phyloP scores from a whole-genome alignment of 2,113 vertebrate species.

The Phyllopteryx taeniolatus region DNA sequence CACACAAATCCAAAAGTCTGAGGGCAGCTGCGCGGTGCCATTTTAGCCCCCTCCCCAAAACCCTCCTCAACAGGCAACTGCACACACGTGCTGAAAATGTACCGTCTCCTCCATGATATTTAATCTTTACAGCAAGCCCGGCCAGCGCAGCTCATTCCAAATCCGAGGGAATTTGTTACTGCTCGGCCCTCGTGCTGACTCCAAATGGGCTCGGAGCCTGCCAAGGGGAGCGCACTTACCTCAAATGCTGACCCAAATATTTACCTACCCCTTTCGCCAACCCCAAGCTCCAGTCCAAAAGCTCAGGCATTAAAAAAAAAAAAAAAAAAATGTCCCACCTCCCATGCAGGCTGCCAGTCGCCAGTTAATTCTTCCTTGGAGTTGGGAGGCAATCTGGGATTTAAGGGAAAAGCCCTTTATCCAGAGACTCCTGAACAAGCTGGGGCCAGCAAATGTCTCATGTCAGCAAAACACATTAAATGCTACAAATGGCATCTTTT shows the following conservation, averaged over 20 bases:
- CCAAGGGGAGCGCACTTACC: slow-evolving; percentile 28
- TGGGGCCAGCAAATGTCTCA: slow-evolving; percentile 51
- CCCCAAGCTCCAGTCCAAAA: slow-evolving; percentile 29
- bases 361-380: slow-evolving; percentile 58
- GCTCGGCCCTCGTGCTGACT: slow-evolving; percentile 1
- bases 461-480: slow-evolving; percentile 65
- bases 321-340: slow-evolving; percentile 39
- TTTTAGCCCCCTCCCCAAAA: slow-evolving; percentile 10
- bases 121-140: slow-evolving; percentile 12
- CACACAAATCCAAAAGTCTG: slow-evolving; percentile 15
- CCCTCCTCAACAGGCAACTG: slow-evolving; percentile 40
- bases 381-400: slow-evolving; percentile 65
- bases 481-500: slow-evolving; percentile 56
- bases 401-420: slow-evolving; percentile 71
- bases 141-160: slow-evolving; percentile 11
- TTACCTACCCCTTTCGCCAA: slow-evolving; percentile 40
- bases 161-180: slow-evolving; percentile 7
- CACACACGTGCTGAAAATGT: slow-evolving; percentile 24
- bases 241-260: slow-evolving; percentile 43
- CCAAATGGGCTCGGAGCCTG: slow-evolving; percentile 17
- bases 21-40: slow-evolving; percentile 64
- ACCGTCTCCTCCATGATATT: slow-evolving; percentile 24
- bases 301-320: slow-evolving; percentile 39
- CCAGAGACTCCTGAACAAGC: slow-evolving; percentile 64
- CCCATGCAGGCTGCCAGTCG: slow-evolving; percentile 51